phyloP scores from a whole-genome alignment of 2,113 vertebrate genomes.

The Platichthys stellatus region DNA sequence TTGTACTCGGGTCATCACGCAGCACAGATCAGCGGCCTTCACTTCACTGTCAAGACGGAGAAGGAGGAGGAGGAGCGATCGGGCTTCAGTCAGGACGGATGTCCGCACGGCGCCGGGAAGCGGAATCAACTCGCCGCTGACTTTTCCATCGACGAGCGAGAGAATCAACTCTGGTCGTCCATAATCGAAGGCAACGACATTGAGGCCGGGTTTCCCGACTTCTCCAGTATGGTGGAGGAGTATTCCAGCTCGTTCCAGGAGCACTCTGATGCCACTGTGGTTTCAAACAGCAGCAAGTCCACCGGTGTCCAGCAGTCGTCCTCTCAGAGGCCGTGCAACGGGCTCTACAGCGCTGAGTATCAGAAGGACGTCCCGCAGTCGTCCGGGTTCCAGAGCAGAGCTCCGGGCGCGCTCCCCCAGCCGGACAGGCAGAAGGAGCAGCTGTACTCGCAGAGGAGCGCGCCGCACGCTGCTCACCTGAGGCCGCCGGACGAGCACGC shows the following conservation, averaged over 20 bases:
- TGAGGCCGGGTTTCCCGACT: slow-evolving; percentile 74
- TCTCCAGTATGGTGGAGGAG: slow-evolving; percentile 76
- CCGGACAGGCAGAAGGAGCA: slow-evolving; percentile 51
- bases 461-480: slow-evolving; percentile 15
- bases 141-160: slow-evolving; percentile 70
- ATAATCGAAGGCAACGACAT: slow-evolving; percentile 74
- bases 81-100: slow-evolving; percentile 53
- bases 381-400: slow-evolving; percentile 39
- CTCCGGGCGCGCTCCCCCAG: slow-evolving; percentile 20
- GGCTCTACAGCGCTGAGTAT: slow-evolving; percentile 56
- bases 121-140: slow-evolving; percentile 39
- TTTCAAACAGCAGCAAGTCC: slow-evolving; percentile 21
- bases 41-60: slow-evolving; percentile 72
- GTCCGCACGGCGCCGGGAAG: slow-evolving; percentile 60
- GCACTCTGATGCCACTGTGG: slow-evolving; percentile 36
- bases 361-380: slow-evolving; percentile 57
- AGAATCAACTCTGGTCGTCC: slow-evolving; percentile 74
- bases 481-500: not conserved
- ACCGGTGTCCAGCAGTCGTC: slow-evolving; percentile 14
- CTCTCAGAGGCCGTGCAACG: slow-evolving; percentile 62
- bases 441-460: slow-evolving; percentile 37
- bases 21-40: slow-evolving; percentile 44
- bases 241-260: slow-evolving; percentile 66
- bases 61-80: slow-evolving; percentile 69
- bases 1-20: slow-evolving; percentile 37